phyloP scores from a whole-genome alignment of 2,888 invertebrate genomes.

The Drosophila ezoana region DNA sequence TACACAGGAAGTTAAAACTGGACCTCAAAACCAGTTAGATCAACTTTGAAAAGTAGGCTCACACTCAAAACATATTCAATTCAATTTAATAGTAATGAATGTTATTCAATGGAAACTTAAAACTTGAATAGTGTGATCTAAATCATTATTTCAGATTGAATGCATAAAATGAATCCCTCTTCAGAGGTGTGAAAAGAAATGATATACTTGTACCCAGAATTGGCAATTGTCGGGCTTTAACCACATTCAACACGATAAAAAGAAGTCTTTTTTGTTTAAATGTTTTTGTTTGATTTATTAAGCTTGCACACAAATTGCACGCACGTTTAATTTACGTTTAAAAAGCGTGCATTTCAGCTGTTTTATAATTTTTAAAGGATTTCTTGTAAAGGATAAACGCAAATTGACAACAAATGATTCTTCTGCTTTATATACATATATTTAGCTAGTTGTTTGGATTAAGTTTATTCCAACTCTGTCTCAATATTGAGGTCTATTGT shows the following conservation, averaged over 20 bases:
- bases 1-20: too few species aligned
- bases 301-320: slow-evolving; percentile 39
- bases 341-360: slow-evolving; percentile 21
- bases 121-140: too few species aligned
- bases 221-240: background rate
- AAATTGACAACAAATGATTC: slow-evolving; percentile 19
- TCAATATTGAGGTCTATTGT: slow-evolving; percentile 24
- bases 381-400: slow-evolving; percentile 23
- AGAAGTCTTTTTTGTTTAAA: background rate
- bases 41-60: too few species aligned
- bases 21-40: too few species aligned
- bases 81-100: too few species aligned
- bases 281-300: slow-evolving; percentile 46
- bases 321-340: slow-evolving; percentile 30
- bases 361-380: slow-evolving; percentile 10
- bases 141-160: too few species aligned
- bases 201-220: too few species aligned
- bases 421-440: slow-evolving; percentile 13
- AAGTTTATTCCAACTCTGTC: slow-evolving; percentile 7
- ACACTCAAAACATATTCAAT: too few species aligned
- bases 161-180: too few species aligned
- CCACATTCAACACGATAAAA: background rate
- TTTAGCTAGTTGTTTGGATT: slow-evolving; percentile 10
- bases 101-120: too few species aligned
- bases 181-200: too few species aligned